Evolutionary conservation across 2,113 vertebrate species (phyloP).

Genomic region (Plectropomus leopardus): DNA sequence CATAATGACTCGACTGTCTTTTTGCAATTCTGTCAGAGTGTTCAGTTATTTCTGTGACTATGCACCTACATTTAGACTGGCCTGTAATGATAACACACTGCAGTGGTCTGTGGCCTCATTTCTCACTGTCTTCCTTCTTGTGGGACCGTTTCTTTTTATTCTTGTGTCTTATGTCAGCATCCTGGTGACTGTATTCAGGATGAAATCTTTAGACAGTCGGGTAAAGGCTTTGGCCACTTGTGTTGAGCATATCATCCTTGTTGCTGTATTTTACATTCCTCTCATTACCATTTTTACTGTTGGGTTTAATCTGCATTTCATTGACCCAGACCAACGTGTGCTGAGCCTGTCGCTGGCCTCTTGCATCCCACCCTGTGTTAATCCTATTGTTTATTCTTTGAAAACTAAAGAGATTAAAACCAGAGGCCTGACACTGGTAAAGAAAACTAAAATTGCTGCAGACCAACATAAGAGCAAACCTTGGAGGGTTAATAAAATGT

Average conservation of each 20-base stretch:
- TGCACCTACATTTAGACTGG: constrained; percentile 73
- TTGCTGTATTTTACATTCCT: constrained; percentile 78
- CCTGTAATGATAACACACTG: constrained; percentile 71
- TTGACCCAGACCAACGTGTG: constrained; percentile 68
- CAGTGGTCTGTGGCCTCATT: constrained; percentile 60
- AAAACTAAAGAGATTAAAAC: constrained; percentile 79
- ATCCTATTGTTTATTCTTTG: constrained; percentile 80
- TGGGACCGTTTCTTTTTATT: constrained; percentile 57
- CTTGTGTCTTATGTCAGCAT: constrained; percentile 72
- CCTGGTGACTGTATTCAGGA: constrained; percentile 72
- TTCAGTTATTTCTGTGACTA: constrained; percentile 83
- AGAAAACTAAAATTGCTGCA: constrained; percentile 19
- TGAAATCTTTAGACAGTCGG: constrained; percentile 69
- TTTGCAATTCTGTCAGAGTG: constrained; percentile 73
- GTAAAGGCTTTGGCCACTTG: constrained; percentile 77
- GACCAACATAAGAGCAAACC: neutral
- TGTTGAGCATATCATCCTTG: constrained; percentile 75
- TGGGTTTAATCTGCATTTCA: constrained; percentile 41
- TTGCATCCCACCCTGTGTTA: constrained; percentile 77
- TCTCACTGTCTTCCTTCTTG: neutral
- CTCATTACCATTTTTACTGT: constrained; percentile 53
- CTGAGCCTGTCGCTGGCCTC: constrained; percentile 75
- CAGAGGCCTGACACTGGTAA: constrained; percentile 43
- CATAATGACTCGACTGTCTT: constrained; percentile 72
- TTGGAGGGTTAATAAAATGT: neutral